Percentiles rank a stretch among this genome's conserved stretches.
These are phyloP conservation scores for Anthrax anthrax DNA, from an alignment of 2,888 invertebrate genomes.

Conservation along the genomic window DNA sequence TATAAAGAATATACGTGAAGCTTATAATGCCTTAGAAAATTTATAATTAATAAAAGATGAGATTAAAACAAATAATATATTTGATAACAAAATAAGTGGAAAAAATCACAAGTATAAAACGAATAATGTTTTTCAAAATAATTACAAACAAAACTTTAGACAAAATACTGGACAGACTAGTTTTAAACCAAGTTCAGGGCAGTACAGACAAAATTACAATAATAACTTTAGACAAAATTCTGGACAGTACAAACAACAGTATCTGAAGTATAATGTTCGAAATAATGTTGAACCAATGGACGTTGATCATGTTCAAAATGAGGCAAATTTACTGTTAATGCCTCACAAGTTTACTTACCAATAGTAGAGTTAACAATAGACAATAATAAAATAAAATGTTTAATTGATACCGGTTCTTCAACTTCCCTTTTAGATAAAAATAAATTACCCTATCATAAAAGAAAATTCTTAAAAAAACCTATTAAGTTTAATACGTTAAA, in stretches of 20 bases:
- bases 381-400: too few species aligned
- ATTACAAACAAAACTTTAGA: too few species aligned
- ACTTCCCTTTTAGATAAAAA: constrained; percentile 8
- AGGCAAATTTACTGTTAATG: constrained; percentile 12
- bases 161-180: background rate
- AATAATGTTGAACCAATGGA: constrained; percentile 9
- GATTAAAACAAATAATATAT: constrained; percentile 7
- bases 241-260: background rate
- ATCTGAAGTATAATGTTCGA: background rate
- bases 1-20: too few species aligned
- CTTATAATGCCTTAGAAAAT: constrained; percentile 5
- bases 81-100: constrained; percentile 1
- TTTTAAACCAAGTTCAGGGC: background rate
- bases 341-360: constrained; percentile 8
- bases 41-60: constrained; percentile 9
- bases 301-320: constrained; percentile 8
- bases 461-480: too few species aligned
- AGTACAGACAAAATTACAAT: background rate
- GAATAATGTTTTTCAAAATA: background rate
- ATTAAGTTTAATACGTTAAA: too few species aligned
- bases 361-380: too few species aligned
- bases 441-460: background rate
- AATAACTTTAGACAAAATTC: background rate
- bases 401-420: constrained; percentile 11
- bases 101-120: background rate